Evolutionary conservation across 2,113 vertebrate genomes (phyloP), one percentile per base, ranked within the genome.

Genomic region (Ciconia stormi): DNA sequence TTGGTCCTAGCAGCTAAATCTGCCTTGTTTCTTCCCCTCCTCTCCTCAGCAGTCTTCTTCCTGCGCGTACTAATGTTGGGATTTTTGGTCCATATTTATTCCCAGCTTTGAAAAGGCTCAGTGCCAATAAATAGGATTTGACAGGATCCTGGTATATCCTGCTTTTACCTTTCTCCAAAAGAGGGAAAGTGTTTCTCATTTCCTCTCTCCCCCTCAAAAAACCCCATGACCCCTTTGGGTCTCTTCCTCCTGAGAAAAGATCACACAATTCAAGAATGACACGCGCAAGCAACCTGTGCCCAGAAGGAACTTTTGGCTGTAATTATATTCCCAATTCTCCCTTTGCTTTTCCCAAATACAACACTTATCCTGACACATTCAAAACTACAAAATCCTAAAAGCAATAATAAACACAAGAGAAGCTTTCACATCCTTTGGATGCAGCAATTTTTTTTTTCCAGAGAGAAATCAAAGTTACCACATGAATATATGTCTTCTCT

Each of bases 161-260:
- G 95, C 95, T 97, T 96, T 97, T 96, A 97, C 95, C 91, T 95
- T 96, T 95, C 85, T 96, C 96, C 84, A 66, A 90, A 89, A 90
- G 66, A 95, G 87, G 63, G 96, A 97, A 95, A 96, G 96, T 95
- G 89, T 74, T 97, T 89, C 96, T 94, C 91, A 93, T 97, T 95
- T 97, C 97, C 96, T 97, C 61, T 90, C 87, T 93, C 69, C 67
- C 67, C 67, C 32, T 81, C 0, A 1, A 74, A 91, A 96, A 93
- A 80, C 66, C 78, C 55, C 71, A 80, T 95, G 91, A 93, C 85
- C 95, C 87, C 73, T 93, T 55, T 74, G 49, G 78, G 84, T 94
- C 93, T 94, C 76, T 96, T 95, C 91, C 91, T 96, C 94, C 87
- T 62, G 71, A 90, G 79, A 67, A 93, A 91, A 90, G 89, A 95